Percentiles rank a stretch among this genome's conserved stretches.
Conservation (phyloP, 2,113 vertebrate genomes). For the Zingel zingel region DNA sequence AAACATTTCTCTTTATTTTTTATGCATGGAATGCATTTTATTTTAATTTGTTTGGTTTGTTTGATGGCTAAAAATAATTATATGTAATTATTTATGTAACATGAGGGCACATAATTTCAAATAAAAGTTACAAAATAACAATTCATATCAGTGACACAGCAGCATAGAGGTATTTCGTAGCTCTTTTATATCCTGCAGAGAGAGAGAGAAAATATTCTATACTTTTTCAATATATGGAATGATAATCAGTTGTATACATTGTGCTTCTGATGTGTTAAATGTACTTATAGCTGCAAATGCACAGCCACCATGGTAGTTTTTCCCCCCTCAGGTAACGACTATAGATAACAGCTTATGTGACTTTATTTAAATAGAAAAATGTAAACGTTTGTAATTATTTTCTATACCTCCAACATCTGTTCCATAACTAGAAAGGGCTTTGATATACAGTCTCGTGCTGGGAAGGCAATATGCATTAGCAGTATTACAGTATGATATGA, state of each 20-base stretch:
- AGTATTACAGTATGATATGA: constrained; percentile 5
- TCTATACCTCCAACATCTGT: not conserved
- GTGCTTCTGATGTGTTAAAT: constrained; percentile 4
- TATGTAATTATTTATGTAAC: not conserved
- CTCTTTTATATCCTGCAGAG: not conserved
- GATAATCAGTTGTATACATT: constrained; percentile 4
- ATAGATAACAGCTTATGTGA: not conserved
- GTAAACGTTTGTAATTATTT: not conserved
- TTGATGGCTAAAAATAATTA: constrained; percentile 11
- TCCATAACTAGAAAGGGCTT: not conserved
- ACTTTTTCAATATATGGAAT: not conserved
- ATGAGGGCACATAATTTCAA: not conserved
- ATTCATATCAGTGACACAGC: not conserved
- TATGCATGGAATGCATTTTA: constrained; percentile 16
- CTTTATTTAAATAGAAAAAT: not conserved
- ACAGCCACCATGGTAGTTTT: not conserved
- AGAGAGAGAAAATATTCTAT: not conserved
- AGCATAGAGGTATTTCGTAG: not conserved
- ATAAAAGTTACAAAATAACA: not conserved
- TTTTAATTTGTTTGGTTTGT: constrained; percentile 20
- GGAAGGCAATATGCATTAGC: not conserved
- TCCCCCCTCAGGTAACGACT: not conserved
- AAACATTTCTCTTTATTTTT: constrained; percentile 41
- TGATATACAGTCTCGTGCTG: not conserved
- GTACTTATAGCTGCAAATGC: not conserved